These are phyloP conservation scores for Hyalella azteca DNA, from an alignment of 2,888 invertebrate species.

Conservation along the genomic window DNA sequence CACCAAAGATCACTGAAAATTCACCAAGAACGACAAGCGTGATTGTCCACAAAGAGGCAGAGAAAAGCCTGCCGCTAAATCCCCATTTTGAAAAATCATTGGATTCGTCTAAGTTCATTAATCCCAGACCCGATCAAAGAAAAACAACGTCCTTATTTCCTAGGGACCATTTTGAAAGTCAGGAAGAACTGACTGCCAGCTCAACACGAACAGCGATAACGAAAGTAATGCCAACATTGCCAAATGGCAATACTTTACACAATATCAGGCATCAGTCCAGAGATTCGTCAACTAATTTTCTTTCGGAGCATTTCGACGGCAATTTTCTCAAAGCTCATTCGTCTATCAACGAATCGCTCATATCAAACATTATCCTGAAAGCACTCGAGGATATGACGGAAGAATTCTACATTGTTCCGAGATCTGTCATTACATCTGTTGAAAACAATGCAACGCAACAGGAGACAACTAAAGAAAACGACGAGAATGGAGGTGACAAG, in stretches of 20 bases:
- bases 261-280: too few species aligned
- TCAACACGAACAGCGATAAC: background rate
- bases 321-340: too few species aligned
- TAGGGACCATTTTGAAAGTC: background rate
- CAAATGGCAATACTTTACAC: too few species aligned
- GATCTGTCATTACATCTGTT: background rate
- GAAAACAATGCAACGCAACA: background rate
- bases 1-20: too few species aligned
- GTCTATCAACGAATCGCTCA: too few species aligned
- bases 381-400: background rate
- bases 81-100: background rate
- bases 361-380: too few species aligned
- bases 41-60: background rate
- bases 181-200: background rate
- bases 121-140: background rate
- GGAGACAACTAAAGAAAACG: too few species aligned
- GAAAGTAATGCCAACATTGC: too few species aligned
- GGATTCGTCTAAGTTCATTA: background rate
- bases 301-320: too few species aligned
- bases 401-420: conserved; percentile 18
- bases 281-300: too few species aligned
- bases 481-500: too few species aligned
- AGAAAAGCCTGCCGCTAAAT: background rate
- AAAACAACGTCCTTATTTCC: background rate
- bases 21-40: too few species aligned